These are phyloP conservation scores for Coreius guichenoti DNA, from an alignment of 2,797 vertebrate species.

Conservation along the genomic window DNA sequence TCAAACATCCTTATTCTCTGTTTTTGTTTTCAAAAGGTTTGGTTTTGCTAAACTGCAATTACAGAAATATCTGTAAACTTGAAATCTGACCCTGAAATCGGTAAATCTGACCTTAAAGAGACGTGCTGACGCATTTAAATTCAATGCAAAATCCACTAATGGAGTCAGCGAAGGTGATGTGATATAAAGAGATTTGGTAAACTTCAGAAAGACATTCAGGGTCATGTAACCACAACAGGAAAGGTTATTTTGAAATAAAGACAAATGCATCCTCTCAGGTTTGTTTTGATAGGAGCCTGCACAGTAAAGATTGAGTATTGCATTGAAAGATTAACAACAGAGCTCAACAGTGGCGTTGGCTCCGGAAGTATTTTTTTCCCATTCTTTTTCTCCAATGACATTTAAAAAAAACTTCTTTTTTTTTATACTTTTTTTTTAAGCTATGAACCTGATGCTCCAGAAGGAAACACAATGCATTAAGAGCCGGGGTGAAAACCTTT, in stretches of 20 bases:
- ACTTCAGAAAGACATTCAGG: slow-evolving; percentile 19
- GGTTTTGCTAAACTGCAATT: slow-evolving; percentile 16
- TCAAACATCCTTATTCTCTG: neutral
- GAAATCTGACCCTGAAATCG: neutral
- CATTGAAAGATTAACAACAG: slow-evolving; percentile 6
- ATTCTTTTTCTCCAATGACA: neutral
- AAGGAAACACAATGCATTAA: too few species aligned
- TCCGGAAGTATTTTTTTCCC: neutral
- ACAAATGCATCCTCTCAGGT: slow-evolving; percentile 3
- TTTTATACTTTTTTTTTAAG: neutral
- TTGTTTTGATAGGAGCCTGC: slow-evolving; percentile 14
- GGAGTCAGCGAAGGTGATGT: slow-evolving; percentile 19
- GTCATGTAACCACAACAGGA: slow-evolving; percentile 12
- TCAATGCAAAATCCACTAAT: neutral
- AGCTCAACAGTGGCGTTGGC: neutral
- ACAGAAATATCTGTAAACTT: slow-evolving; percentile 29
- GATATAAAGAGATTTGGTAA: slow-evolving; percentile 25
- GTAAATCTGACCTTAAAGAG: slow-evolving; percentile 12
- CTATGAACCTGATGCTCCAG: too few species aligned
- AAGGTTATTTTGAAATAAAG: slow-evolving; percentile 14
- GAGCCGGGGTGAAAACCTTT: too few species aligned
- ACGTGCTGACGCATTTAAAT: neutral
- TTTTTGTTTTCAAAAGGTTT: slow-evolving; percentile 12
- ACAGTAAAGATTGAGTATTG: slow-evolving; percentile 19
- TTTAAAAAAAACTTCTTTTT: neutral